phyloP scores from a whole-genome alignment of 2,888 invertebrate genomes.

The Phengaris arion region DNA sequence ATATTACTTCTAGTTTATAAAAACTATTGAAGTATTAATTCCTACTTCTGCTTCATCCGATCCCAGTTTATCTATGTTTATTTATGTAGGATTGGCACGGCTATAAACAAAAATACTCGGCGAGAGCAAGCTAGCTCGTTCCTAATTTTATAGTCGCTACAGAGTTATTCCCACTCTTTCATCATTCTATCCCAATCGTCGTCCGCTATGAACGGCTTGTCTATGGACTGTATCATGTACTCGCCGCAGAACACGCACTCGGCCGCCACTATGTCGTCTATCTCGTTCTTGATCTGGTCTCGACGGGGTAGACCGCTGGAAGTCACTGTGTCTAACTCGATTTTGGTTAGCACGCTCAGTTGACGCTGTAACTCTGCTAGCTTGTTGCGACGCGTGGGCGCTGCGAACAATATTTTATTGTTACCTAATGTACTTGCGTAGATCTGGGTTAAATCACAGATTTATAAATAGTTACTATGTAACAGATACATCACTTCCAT shows the following conservation, averaged over 20 bases:
- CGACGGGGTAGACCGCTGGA: conserved; percentile 74
- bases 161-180: conserved; percentile 89
- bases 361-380: conserved; percentile 82
- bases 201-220: conserved; percentile 91
- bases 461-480: no score
- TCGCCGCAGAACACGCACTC: conserved; percentile 97
- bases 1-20: no score
- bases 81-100: no score
- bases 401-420: conserved; percentile 47
- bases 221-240: conserved; percentile 93
- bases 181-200: conserved; percentile 89
- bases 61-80: no score
- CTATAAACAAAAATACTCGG: no score
- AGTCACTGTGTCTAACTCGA: conserved; percentile 65
- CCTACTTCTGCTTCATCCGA: no score
- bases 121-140: no score
- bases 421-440: neutral
- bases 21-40: no score
- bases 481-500: no score
- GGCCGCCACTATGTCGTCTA: conserved; percentile 93
- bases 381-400: conserved; percentile 79
- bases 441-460: no score
- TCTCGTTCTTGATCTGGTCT: conserved; percentile 86
- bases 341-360: conserved; percentile 74
- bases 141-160: no score